These are phyloP conservation scores for Meliscaeva auricollis DNA, from an alignment of 2,888 invertebrate genomes.

Conservation along the genomic window DNA sequence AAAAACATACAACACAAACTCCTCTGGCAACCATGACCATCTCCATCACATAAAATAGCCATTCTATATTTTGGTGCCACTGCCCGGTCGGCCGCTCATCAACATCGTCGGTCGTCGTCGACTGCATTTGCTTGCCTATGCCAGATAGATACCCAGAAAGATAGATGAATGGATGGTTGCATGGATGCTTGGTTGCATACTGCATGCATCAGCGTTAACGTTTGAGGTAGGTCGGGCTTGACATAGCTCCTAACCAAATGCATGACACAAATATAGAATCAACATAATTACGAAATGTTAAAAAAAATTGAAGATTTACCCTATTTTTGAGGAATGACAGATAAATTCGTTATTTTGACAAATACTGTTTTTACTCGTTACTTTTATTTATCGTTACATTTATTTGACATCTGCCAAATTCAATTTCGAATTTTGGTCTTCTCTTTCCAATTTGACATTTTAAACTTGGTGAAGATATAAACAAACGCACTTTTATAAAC, in stretches of 20 bases:
- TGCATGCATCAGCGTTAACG: conserved; percentile 73
- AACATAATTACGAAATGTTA: background rate
- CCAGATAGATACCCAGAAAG: conserved; percentile 45
- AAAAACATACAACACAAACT: background rate
- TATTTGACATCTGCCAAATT: background rate
- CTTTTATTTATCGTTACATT: too few relatives aligned
- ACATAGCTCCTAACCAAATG: conserved; percentile 59
- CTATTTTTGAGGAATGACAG: background rate
- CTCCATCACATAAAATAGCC: conserved; percentile 29
- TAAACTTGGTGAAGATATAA: too few relatives aligned
- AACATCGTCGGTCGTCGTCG: background rate
- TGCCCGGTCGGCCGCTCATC: background rate
- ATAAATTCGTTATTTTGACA: background rate
- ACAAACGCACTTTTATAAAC: too few relatives aligned
- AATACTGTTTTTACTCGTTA: too few relatives aligned
- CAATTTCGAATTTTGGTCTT: background rate
- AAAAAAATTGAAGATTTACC: background rate
- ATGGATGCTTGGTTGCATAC: conserved; percentile 70
- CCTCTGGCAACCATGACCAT: conserved; percentile 42
- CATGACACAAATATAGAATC: background rate
- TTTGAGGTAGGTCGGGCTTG: conserved; percentile 75
- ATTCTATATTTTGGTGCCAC: conserved; percentile 20
- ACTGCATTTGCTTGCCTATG: conserved; percentile 45
- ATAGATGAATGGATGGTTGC: conserved; percentile 68
- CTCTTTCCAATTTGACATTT: too few relatives aligned